These are phyloP conservation scores for Zapornia atra DNA, from an alignment of 2,113 vertebrate species.

Conservation along the genomic window DNA sequence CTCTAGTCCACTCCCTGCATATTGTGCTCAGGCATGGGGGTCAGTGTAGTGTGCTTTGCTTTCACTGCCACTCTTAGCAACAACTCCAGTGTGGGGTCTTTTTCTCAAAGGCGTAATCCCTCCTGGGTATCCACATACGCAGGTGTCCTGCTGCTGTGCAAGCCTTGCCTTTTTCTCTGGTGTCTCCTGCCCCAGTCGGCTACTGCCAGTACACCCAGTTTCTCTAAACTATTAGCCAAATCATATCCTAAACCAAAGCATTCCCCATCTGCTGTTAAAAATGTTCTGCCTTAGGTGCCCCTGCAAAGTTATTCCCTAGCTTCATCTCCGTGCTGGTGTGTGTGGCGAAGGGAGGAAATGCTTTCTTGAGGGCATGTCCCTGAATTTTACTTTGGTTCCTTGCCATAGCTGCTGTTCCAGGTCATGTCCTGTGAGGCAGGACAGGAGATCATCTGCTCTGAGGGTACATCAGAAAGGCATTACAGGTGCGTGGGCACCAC, in stretches of 20 bases:
- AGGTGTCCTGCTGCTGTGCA: fast-evolving
- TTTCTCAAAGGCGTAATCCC: neutral
- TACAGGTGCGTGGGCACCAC: fast-evolving
- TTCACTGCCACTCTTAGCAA: neutral
- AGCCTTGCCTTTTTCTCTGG: neutral
- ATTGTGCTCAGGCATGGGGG: fast-evolving
- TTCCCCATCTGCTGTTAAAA: neutral
- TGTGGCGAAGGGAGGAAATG: neutral
- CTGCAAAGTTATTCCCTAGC: neutral
- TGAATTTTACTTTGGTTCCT: neutral
- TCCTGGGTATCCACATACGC: neutral
- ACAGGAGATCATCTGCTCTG: neutral
- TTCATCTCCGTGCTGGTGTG: neutral
- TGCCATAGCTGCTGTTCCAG: fast-evolving
- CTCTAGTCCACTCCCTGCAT: neutral
- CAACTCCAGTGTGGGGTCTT: neutral
- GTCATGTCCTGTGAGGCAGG: neutral
- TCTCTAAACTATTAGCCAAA: neutral
- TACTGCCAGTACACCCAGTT: neutral
- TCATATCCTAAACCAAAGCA: neutral
- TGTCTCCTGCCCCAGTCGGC: fast-evolving
- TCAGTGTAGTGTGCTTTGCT: neutral
- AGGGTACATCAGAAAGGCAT: neutral
- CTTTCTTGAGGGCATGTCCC: neutral
- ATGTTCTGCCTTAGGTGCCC: neutral